Evolutionary conservation across 1,140 invertebrate genomes (phyloP).

Genomic region (Pentalonia nigronervosa): DNA sequence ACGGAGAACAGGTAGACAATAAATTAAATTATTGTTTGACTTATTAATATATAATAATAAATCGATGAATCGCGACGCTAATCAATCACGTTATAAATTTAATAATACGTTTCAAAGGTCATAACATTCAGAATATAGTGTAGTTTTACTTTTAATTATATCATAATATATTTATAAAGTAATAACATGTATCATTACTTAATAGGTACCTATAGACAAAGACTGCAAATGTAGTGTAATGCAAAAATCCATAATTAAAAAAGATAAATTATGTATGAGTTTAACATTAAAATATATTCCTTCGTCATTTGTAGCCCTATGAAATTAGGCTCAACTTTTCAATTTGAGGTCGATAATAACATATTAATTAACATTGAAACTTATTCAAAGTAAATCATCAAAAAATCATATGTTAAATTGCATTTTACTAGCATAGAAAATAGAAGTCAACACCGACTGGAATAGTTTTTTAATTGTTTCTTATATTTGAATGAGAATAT

Average conservation of each 20-base stretch:
- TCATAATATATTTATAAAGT: background rate
- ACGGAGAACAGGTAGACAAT: constrained; percentile 13
- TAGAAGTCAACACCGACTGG: too few species aligned
- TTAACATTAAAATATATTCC: too few species aligned
- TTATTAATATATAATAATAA: background rate
- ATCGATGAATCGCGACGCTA: background rate
- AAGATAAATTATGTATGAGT: too few species aligned
- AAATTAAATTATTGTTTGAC: background rate
- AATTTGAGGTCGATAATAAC: too few species aligned
- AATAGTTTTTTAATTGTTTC: background rate
- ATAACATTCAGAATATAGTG: background rate
- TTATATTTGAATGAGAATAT: background rate
- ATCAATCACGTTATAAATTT: background rate
- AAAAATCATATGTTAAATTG: too few species aligned
- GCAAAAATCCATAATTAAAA: too few species aligned
- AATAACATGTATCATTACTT: background rate
- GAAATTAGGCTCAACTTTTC: too few species aligned
- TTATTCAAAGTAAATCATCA: too few species aligned
- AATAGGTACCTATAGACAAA: background rate
- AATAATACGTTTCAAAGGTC: background rate
- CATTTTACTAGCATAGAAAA: too few species aligned
- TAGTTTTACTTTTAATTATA: background rate
- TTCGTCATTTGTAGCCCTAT: too few species aligned
- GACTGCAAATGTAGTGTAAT: background rate
- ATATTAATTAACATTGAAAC: too few species aligned